Base-by-base conservation (phyloP, 2,797 vertebrate species). In the Sebastes vulpes region DNA sequence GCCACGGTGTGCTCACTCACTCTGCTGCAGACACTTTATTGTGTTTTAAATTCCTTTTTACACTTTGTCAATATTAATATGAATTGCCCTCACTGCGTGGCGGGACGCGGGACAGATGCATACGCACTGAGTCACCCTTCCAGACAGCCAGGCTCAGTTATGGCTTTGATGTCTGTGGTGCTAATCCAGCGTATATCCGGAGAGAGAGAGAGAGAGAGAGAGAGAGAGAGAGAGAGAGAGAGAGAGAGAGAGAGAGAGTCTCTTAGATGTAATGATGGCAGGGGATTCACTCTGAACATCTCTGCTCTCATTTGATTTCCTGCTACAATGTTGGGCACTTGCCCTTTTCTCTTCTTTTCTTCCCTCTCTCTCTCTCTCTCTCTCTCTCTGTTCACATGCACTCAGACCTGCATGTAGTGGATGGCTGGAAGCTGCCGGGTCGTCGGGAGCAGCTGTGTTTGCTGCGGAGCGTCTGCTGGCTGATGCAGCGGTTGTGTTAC, bases 401-500 rank as follows among this genome's bases (percentile, higher is more conserved):
- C 69, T 59, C 78, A 54, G 56, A 78, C 81, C 69, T 79, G 81
- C 57, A 12, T 61, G 82, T 25, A 9, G 65, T 56, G 46, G 42
- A 29, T 23, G 14, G 76, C 65, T 67, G 67, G 72, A 56, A 82
- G 74, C 77, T 63, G 78, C 65, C 14, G 2, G 83, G 63, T 76
- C 66, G 26, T 38, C 11, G 32, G 26, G 72, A 90, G 86, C 91
- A 89, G 89, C 91, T 92, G 87, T 92, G 87, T 92, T 92, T 88
- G 89, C 83, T 81, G 77, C 63, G 75, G 77, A 84, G 72, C 70
- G 80, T 91, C 87, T 82, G 72, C 70, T 58, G 78, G 76, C 88
- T 89, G 82, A 84, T 86, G 69, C 86, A 80, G 81, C 48, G 52
- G 77, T 93, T 89, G 90, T 90, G 91, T 91, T 85, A 91, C 74